These are phyloP conservation scores for Gracilinanus agilis DNA, from an alignment of 2,113 vertebrate species.

Conservation along the genomic window DNA sequence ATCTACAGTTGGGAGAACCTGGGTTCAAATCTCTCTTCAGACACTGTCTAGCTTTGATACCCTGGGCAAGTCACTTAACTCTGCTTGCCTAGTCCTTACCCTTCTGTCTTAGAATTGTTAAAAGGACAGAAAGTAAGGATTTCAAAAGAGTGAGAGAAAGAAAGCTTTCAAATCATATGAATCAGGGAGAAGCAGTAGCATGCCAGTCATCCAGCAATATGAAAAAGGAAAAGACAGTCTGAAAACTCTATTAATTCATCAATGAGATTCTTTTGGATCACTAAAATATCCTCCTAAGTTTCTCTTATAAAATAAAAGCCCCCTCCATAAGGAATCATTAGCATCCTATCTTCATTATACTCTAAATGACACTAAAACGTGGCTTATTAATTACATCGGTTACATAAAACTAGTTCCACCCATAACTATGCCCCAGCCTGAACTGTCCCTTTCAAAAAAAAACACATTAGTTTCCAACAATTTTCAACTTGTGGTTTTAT, in stretches of 20 bases:
- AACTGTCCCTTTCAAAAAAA: background rate
- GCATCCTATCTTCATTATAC: background rate
- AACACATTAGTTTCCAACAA: background rate
- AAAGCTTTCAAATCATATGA: background rate
- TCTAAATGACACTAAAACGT: slow-evolving; percentile 18
- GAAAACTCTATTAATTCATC: background rate
- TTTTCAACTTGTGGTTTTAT: slow-evolving; percentile 32
- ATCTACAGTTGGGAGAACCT: too few species aligned
- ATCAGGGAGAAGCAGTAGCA: background rate
- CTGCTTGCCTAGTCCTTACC: too few species aligned
- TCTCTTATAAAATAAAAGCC: slow-evolving; percentile 12
- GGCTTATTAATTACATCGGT: background rate
- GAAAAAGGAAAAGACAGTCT: background rate
- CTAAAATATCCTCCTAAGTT: background rate
- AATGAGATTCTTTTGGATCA: background rate
- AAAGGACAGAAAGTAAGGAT: too few species aligned
- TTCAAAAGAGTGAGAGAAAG: background rate
- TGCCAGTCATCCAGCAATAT: slow-evolving; percentile 28
- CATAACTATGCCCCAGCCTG: background rate
- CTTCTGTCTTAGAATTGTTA: too few species aligned
- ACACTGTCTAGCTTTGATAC: too few species aligned
- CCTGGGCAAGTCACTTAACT: too few species aligned
- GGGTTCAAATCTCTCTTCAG: too few species aligned
- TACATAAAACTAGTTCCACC: background rate
- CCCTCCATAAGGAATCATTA: background rate